These are phyloP conservation scores for Thecophora atra DNA, from an alignment of 2,888 invertebrate species.

Conservation along the genomic window DNA sequence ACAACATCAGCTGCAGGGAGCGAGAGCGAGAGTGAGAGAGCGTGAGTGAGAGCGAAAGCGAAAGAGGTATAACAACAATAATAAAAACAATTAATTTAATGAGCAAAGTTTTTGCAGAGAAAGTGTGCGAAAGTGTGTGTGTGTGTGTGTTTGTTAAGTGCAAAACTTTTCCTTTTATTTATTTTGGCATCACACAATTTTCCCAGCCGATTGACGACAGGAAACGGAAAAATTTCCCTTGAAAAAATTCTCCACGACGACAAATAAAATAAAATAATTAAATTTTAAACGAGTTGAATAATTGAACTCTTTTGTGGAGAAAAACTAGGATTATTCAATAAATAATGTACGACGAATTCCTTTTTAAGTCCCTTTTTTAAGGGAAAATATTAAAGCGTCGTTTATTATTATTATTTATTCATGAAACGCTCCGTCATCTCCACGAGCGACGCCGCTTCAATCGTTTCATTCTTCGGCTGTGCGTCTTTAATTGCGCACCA, in stretches of 20 bases:
- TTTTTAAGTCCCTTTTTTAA: too few species aligned
- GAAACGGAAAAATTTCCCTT: not conserved
- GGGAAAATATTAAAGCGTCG: too few species aligned
- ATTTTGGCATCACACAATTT: not conserved
- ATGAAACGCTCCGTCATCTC: too few species aligned
- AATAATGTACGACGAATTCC: too few species aligned
- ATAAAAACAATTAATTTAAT: conserved; percentile 34
- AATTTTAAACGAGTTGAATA: too few species aligned
- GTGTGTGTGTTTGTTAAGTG: not conserved
- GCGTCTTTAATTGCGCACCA: not conserved
- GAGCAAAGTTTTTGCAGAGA: conserved; percentile 26
- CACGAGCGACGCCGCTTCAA: too few species aligned
- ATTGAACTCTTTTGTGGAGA: too few species aligned
- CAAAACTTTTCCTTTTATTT: not conserved
- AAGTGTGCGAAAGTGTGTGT: not conserved
- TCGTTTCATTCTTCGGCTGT: not conserved
- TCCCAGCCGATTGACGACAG: not conserved
- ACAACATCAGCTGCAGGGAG: not conserved
- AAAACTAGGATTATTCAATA: too few species aligned
- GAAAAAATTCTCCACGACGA: too few species aligned
- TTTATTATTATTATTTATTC: too few species aligned
- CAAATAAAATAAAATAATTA: too few species aligned
- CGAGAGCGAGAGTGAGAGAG: not conserved
- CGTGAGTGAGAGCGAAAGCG: not conserved
- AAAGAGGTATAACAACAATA: not conserved